Evolutionary conservation across 2,113 vertebrate species (phyloP), one percentile per base, ranked within the genome.

Genomic region (Nycticebus coucang): DNA sequence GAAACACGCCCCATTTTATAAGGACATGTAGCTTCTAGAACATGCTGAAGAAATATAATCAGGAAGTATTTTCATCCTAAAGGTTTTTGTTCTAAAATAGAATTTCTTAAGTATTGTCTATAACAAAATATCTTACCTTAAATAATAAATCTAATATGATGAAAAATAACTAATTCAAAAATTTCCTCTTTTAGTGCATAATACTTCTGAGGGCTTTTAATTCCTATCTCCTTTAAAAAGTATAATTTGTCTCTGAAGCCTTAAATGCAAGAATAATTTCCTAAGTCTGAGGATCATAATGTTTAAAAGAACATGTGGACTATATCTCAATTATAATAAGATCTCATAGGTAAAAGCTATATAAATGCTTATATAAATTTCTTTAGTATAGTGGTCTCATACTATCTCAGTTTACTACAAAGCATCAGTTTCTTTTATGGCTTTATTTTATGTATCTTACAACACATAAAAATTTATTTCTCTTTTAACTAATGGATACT

Each of bases 41-140:
- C 0, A 7, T 55, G 8, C 83, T 82, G 2, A 28, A 69, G 87
- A 87, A 77, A 86, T 17, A 19, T 19, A 64, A 71, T 19, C 80
- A 86, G 88, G 55, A 94, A 96, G 35, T n/a, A 57, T n/a, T 83
- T 77, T 93, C 24, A 66, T 55, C 35, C 22, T 84, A 66, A 33
- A 89, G 19, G 28, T 2, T 64, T 82, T 60, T 62, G 17, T 72
- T 93, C 15, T 41, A 66, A 93, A 83, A 66, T 5, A 80, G 28
- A 84, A 50, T 79, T 89, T 57, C 18, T 87, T 80, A 89, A 72
- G 13, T 37, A 30, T 87, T 28, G 21, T 77, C 60, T 60, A 24
- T 30, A 83, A 59, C 92, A 72, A 94, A 79, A 37, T 72, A 79
- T 30, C 1, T 13, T 74, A 74, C 10, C 28, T 71, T 89, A 60